Evolutionary conservation across 2,888 invertebrate species (phyloP), one percentile per base, ranked within the genome.

Genomic region (Erynnis tages): DNA sequence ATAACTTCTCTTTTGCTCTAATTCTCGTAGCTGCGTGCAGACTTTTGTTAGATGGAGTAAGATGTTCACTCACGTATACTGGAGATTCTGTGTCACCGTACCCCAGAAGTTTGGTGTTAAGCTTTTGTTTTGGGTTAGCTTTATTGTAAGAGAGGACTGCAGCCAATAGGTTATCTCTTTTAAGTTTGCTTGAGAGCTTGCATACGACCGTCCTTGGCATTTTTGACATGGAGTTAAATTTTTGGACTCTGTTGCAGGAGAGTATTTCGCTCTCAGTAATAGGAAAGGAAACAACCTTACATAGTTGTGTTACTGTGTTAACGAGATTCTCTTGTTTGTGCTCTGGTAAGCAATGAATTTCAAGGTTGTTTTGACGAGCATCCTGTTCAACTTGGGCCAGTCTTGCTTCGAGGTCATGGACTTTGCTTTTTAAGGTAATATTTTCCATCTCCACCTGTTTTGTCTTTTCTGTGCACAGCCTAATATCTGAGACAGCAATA

Each of bases 81-180:
- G n/a, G n/a, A n/a, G n/a, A n/a, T n/a, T n/a, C n/a, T n/a, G n/a
- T n/a, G n/a, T n/a, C n/a, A n/a, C n/a, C n/a, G n/a, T n/a, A n/a
- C n/a, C n/a, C n/a, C n/a, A n/a, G n/a, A n/a, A n/a, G n/a, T n/a
- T n/a, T n/a, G n/a, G n/a, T n/a, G n/a, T n/a, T n/a, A n/a, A n/a
- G n/a, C n/a, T n/a, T n/a, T n/a, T n/a, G n/a, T n/a, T n/a, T n/a
- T n/a, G n/a, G n/a, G n/a, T 21, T 21, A 5, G 34, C n/a, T 34
- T 34, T 37, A 13, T 37, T 37, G 11, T 35, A 46, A 2, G 16
- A 13, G 1, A 46, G n/a, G 4, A 58, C 52, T 1, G 55, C 45
- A 2, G 55, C 54, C 8, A 59, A 8, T 8, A 58, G 41, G n/a
- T 40, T 49, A 13, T 47, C 47, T 7, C 47, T 37, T 21, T 47